Evolutionary conservation across 2,888 invertebrate genomes (phyloP), one percentile per base, ranked within the genome.

Genomic region (Eupelmus urozonus): DNA sequence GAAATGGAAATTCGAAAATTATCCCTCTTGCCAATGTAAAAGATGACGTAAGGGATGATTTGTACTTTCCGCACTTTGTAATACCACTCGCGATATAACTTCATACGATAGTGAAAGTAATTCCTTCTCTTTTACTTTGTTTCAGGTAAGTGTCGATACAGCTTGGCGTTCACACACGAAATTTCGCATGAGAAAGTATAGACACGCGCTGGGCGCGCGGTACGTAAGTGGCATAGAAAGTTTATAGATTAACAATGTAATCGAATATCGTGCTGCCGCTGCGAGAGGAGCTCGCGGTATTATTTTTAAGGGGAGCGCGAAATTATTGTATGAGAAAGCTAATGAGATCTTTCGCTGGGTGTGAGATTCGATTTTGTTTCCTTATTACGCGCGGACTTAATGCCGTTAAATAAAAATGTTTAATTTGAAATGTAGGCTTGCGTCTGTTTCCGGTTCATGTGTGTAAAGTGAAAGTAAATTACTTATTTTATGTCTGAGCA

Each of bases 121-220:
- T 70, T 49, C 85, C 82, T 76, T 80, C 78, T 59, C 67, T 82
- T 83, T 83, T 82, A 81, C 76, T 87, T 83, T 86, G 84, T 87
- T 88, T 84, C 86, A 87, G 86, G 87, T 87, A 85, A 88, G 88
- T 87, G 79, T 42, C 29, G 45, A 66, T 23, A 18, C 45, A 13
- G 34, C n/a, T n/a, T n/a, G 34, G 11, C n/a, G 5, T 53, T 42
- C 23, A 3, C 55, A 34, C 18, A 23, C 25, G 25, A 57, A 29
- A 18, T 13, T 29, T 49, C 51, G 18, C 45, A 29, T 51, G 65
- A 66, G 65, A 55, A 29, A 27, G 13, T 25, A 42, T n/a, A 9
- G 18, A 27, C 5, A 16, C 29, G 45, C 45, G 27, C 18, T 13
- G 57, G 49, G 45, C n/a, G 59, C 29, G 49, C 29, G 25, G 27